These are phyloP conservation scores for Aviceda leuphotes DNA, from an alignment of 2,797 vertebrate genomes.

Conservation along the genomic window DNA sequence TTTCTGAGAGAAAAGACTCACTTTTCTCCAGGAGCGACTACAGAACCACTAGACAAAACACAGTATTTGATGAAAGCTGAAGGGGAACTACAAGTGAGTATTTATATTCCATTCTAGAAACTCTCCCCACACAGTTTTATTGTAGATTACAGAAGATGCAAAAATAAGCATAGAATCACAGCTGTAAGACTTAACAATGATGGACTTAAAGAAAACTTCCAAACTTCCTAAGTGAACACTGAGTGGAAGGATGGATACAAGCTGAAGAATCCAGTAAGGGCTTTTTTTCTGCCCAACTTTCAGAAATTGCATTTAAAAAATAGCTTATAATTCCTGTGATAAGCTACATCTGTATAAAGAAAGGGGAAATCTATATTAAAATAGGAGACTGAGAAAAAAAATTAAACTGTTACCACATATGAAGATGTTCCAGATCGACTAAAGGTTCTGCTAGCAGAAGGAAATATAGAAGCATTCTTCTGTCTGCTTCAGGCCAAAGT, in stretches of 20 bases:
- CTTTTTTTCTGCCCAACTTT: background rate
- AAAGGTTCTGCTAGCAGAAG: background rate
- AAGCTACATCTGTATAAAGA: background rate
- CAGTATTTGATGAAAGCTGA: background rate
- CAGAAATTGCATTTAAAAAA: background rate
- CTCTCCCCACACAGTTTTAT: background rate
- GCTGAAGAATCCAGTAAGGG: background rate
- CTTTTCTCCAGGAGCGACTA: background rate
- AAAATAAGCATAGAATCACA: background rate
- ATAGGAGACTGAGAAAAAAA: background rate
- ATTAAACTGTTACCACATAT: background rate
- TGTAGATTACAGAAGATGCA: background rate
- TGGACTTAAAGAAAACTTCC: background rate
- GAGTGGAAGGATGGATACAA: background rate
- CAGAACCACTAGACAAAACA: background rate
- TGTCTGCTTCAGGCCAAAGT: background rate
- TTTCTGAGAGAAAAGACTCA: background rate
- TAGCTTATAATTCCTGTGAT: background rate
- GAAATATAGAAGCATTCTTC: background rate
- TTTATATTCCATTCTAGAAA: background rate
- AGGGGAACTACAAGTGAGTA: background rate
- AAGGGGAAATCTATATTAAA: background rate
- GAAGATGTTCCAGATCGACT: background rate
- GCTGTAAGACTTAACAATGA: background rate
- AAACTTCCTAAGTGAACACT: background rate